Base-by-base conservation (phyloP, 2,888 invertebrate species). In the Hypsopygia costalis region DNA sequence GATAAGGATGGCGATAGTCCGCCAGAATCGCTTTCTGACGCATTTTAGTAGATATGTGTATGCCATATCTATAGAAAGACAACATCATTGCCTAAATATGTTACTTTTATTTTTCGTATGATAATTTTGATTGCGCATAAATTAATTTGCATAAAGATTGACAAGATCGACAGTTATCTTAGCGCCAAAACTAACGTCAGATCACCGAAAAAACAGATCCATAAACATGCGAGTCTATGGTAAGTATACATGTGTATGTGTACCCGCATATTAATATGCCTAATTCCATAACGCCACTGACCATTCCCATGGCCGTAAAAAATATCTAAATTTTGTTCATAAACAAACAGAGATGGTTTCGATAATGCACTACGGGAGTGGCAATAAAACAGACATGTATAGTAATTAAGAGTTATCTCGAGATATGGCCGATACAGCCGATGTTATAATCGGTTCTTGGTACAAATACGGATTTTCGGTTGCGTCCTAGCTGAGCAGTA, bases 361-460 rank as follows among this genome's bases (percentile, higher is more conserved):
- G 68, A 66, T 63, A 64, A 58, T 43, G 47, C 69, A 40, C 66
- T 52, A 46, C 67, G 58, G 69, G 69, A 56, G 67, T 51, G 52
- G 44, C 58, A 51, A 62, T 68, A 69, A 62, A 67, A 67, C 55
- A 62, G 61, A 61, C 58, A 54, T 49, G 46, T 45, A 41, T 41
- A 46, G 52, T 51, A 52, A 57, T 57, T 52, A 57, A 57, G 49
- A 45, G 46, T 43, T 51, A 48, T 42, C 46, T 44, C 40, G 30
- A 41, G 49, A 49, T 43, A 33, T 36, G 33, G 33, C n/a, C 31
- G 48, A 49, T 49, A 46, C 34, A 25, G 44, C 36, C 45, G 34
- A 43, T 41, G 42, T 35, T 36, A 47, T 42, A 47, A 47, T 51
- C 47, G 45, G 40, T 48, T 34, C 41, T 33, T 10, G 31, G 28